These are phyloP conservation scores for Macroteleia sp. DNA, from an alignment of 2,888 invertebrate genomes.

Conservation along the genomic window DNA sequence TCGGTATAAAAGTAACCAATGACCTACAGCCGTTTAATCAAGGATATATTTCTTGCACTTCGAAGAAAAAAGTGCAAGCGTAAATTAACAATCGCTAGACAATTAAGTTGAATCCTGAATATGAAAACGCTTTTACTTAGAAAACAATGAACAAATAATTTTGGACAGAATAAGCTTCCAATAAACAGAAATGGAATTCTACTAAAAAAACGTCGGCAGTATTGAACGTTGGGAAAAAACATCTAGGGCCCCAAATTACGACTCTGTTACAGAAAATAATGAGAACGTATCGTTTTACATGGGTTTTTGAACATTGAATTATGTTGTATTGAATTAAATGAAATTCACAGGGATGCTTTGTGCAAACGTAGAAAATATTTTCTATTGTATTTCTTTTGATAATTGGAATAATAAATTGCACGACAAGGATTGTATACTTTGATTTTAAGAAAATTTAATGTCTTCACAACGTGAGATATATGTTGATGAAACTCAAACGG, in stretches of 20 bases:
- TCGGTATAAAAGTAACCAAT: no score
- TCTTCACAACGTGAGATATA: background rate
- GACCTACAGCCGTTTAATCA: no score
- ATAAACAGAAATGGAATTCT: slow-evolving; percentile 32
- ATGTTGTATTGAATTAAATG: slow-evolving; percentile 20
- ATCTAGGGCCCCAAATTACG: slow-evolving; percentile 31
- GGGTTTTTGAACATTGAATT: slow-evolving; percentile 28
- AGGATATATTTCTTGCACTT: no score
- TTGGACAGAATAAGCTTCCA: no score
- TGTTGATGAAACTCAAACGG: slow-evolving; percentile 17
- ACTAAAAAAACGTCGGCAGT: background rate
- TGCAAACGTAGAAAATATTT: slow-evolving; percentile 11
- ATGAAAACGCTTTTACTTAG: no score
- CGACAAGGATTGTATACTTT: background rate
- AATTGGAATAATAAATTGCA: background rate
- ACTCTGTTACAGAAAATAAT: slow-evolving; percentile 46
- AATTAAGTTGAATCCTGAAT: no score
- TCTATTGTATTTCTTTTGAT: slow-evolving; percentile 8
- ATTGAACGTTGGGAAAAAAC: slow-evolving; percentile 5
- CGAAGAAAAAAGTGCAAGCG: no score
- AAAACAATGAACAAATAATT: no score
- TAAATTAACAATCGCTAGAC: no score
- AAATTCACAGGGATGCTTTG: slow-evolving; percentile 11
- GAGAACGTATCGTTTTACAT: slow-evolving; percentile 18
- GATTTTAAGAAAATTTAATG: background rate